Evolutionary conservation across 1,140 invertebrate species (phyloP).

Genomic region (Rhyacophila brunnea): DNA sequence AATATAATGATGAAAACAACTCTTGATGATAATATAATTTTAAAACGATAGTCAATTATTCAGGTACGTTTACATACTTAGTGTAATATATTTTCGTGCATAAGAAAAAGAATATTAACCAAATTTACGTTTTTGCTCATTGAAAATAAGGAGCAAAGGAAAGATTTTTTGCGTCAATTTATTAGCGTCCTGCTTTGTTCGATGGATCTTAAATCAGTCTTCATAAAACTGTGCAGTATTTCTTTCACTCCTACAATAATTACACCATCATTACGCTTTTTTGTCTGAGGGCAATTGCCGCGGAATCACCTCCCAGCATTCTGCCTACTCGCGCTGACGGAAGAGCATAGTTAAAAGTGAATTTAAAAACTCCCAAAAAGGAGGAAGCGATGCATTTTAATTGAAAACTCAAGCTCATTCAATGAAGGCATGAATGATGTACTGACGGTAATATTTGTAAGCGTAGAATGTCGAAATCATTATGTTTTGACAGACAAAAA

Average conservation of each 20-base stretch:
- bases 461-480: too few relatives aligned
- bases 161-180: not conserved
- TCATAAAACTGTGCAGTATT: not conserved
- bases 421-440: too few relatives aligned
- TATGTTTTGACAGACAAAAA: too few relatives aligned
- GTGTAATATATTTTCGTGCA: too few relatives aligned
- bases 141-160: too few relatives aligned
- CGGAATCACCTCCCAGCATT: conserved; percentile 16
- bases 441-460: too few relatives aligned
- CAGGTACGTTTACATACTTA: too few relatives aligned
- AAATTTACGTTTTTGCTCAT: too few relatives aligned
- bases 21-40: too few relatives aligned
- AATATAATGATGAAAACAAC: too few relatives aligned
- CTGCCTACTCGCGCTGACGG: conserved; percentile 12
- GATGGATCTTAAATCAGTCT: not conserved
- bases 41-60: too few relatives aligned
- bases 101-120: too few relatives aligned
- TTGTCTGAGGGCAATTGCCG: conserved; percentile 14
- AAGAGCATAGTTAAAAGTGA: conserved; percentile 29
- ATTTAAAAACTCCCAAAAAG: conserved; percentile 15
- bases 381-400: conserved; percentile 6
- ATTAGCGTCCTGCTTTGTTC: not conserved
- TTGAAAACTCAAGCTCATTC: conserved; percentile 2
- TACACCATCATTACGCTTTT: conserved; percentile 29
- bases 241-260: conserved; percentile 21